A percentile compares a stretch with the other conserved stretches of the same genome.
Conservation (phyloP, 2,113 vertebrate genomes). For the Mohoua ochrocephala region DNA sequence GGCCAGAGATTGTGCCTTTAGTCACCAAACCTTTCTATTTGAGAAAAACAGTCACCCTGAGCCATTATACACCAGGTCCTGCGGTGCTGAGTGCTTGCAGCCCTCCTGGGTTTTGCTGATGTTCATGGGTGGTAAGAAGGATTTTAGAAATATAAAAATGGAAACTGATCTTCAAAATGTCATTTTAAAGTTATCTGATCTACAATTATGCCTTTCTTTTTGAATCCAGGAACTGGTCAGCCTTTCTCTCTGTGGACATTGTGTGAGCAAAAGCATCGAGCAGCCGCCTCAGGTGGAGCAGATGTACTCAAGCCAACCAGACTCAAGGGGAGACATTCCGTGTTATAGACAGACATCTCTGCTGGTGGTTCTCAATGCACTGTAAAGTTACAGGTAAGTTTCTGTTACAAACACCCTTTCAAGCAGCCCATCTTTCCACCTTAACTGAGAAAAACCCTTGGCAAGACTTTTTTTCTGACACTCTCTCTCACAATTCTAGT, state of each 20-base stretch:
- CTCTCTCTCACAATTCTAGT: not conserved
- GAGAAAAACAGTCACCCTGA: not conserved
- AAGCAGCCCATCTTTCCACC: not conserved
- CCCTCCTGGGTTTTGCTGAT: not conserved
- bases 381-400: not conserved
- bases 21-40: not conserved
- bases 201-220: not conserved
- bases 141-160: not conserved
- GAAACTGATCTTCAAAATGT: not conserved
- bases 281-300: not conserved
- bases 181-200: not conserved
- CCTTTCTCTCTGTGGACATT: not conserved
- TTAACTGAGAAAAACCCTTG: not conserved
- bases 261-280: not conserved
- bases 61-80: rapidly evolving
- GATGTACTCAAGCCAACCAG: not conserved
- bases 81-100: rapidly evolving
- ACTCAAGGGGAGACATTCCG: not conserved
- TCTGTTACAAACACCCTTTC: not conserved
- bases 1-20: not conserved
- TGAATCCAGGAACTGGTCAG: not conserved
- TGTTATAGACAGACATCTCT: not conserved
- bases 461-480: not conserved
- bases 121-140: not conserved
- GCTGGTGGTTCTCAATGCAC: not conserved